Conservation (phyloP, 2,888 invertebrate genomes). For the Encarsia formosa region DNA sequence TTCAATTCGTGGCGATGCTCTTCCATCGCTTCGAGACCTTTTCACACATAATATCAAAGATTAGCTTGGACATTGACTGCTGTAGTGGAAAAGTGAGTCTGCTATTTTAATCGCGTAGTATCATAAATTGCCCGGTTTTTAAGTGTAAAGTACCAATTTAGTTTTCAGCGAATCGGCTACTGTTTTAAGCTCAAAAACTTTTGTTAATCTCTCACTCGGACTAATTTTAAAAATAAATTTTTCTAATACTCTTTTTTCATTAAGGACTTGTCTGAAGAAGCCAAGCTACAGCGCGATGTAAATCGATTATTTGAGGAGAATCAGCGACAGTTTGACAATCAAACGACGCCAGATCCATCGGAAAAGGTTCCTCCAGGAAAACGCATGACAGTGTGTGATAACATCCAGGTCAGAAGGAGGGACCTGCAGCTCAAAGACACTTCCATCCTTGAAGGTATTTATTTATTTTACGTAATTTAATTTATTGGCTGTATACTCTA, state of each 20-base stretch:
- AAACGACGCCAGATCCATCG: slow-evolving; percentile 25
- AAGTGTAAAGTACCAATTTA: too few relatives aligned
- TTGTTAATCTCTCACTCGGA: too few relatives aligned
- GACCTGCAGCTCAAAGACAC: too few relatives aligned
- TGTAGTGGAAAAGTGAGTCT: slow-evolving; percentile 10
- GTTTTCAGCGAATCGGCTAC: too few relatives aligned
- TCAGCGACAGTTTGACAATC: slow-evolving; percentile 71
- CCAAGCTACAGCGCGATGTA: slow-evolving; percentile 66
- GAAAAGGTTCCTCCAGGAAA: slow-evolving; percentile 12
- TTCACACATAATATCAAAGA: slow-evolving; percentile 73
- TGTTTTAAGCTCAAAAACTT: too few relatives aligned
- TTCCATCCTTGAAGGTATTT: too few relatives aligned
- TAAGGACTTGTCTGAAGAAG: slow-evolving; percentile 78
- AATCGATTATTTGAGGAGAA: slow-evolving; percentile 85
- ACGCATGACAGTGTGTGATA: slow-evolving; percentile 10
- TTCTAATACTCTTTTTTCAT: too few relatives aligned
- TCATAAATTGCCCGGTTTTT: too few relatives aligned
- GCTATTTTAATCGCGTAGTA: neutral
- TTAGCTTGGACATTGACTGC: slow-evolving; percentile 73
- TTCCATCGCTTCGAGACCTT: slow-evolving; percentile 63
- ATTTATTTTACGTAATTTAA: too few relatives aligned
- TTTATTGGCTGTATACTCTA: too few relatives aligned
- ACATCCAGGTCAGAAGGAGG: too few relatives aligned
- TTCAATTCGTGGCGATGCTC: slow-evolving; percentile 65
- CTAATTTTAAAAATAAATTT: too few relatives aligned